Base-by-base conservation (phyloP, 1,140 invertebrate genomes). In the Lepidurus arcticus region DNA sequence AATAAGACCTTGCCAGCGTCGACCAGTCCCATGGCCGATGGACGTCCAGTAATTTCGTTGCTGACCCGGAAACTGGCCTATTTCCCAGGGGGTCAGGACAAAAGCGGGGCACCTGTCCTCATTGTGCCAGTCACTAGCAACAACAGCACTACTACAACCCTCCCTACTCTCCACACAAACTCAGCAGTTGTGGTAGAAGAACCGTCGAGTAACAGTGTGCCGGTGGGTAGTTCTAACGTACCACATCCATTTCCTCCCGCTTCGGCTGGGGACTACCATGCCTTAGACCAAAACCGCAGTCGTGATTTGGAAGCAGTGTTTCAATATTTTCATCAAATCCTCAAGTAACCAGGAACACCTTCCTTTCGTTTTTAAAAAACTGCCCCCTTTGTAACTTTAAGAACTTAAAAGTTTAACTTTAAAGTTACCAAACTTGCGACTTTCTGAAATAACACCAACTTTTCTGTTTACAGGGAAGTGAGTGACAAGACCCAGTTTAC, bases 71-170 rank as follows among this genome's bases (percentile, higher is more conserved):
- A 82, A 78, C 81, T 84, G 45, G 85, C 85, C 6, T 80, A 83
- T 53, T 80, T 87, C 21, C 90, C 90, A 74, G 90, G 91, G 76
- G 88, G 90, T 78, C 85, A 88, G 79, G 90, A 92, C 85, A 87
- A 87, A 53, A 88, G 90, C 79, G 89, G 88, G 53, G 86, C 88
- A 73, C 88, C 90, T 73, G 84, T 92, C 80, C 84, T 91, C 77
- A 84, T 91, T 79, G 87, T 91, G 16, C 88, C 88, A 79, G 86
- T 90, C 53, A 65, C 53, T 7, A 65, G 53, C 53, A 47, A 10
- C 45, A 65, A 65, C 53, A 65, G 21, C 53, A 65, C 16, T 21
- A 65, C 53, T 65, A 65, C 53, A 65, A 65, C 16, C 53, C 16
- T 65, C 16, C 53, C 53, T 21, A 11, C 53, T 65, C 53, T 65